phyloP scores from a whole-genome alignment of 53 echinoderm and acorn worm species.

The Mesocentrotus franciscanus region DNA sequence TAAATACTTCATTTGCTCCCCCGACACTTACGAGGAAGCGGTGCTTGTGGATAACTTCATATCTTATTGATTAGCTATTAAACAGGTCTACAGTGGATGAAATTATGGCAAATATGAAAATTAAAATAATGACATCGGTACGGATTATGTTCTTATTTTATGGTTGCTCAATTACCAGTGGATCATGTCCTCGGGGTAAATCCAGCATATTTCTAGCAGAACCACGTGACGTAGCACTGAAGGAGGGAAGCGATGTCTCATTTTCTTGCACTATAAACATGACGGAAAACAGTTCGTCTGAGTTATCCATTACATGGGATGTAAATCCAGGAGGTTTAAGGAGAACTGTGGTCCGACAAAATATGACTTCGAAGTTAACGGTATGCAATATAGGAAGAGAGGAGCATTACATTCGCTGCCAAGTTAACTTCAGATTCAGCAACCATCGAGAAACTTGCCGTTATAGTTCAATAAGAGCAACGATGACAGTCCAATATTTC shows the following conservation, averaged over 20 bases:
- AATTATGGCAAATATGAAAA: too few species aligned
- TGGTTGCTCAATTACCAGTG: not conserved
- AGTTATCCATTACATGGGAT: not conserved
- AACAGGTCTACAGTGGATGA: too few species aligned
- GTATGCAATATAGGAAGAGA: not conserved
- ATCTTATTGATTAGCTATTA: too few species aligned
- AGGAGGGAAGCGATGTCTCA: not conserved
- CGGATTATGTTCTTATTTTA: not conserved
- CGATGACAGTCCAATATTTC: not conserved
- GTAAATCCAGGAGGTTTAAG: not conserved
- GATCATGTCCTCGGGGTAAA: not conserved
- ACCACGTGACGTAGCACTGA: not conserved
- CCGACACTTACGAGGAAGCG: not conserved
- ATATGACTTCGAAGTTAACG: not conserved
- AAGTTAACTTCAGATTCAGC: not conserved
- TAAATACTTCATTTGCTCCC: not conserved
- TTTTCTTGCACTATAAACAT: not conserved
- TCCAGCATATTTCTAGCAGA: not conserved
- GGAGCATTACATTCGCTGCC: not conserved
- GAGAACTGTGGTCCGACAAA: not conserved
- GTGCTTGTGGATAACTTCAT: too few species aligned
- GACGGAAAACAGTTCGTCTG: not conserved
- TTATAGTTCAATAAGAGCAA: not conserved
- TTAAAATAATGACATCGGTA: too few species aligned
- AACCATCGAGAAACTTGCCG: not conserved